phyloP scores from a whole-genome alignment of 2,113 vertebrate genomes.

The Gymnarchus niloticus region DNA sequence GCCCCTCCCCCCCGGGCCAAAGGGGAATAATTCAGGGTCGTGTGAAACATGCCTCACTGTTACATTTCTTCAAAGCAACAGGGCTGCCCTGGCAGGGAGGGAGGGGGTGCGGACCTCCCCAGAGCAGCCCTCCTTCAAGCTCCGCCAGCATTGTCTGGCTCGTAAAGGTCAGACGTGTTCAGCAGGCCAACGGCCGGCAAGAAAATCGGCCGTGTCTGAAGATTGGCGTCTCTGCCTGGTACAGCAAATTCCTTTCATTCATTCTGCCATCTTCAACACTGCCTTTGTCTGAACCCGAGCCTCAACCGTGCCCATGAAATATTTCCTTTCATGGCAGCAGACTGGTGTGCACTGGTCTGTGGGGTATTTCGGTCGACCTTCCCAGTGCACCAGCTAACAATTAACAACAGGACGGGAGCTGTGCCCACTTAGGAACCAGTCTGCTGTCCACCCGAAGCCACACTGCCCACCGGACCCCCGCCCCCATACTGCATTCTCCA shows the following conservation, averaged over 20 bases:
- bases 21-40: not conserved
- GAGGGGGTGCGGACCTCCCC: not conserved
- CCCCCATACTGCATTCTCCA: not conserved
- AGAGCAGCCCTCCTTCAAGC: not conserved
- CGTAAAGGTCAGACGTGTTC: constrained; percentile 3
- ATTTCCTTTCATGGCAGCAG: not conserved
- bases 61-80: not conserved
- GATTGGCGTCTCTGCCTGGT: too few species aligned
- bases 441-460: not conserved
- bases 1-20: not conserved
- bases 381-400: not conserved
- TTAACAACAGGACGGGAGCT: not conserved
- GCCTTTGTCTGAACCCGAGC: not conserved
- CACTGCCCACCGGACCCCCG: not conserved
- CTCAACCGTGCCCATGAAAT: not conserved
- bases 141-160: not conserved
- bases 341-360: not conserved
- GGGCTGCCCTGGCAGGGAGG: not conserved
- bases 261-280: not conserved
- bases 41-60: not conserved
- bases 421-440: too few species aligned
- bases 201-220: not conserved
- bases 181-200: not conserved
- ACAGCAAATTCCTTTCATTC: not conserved
- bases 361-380: not conserved